Percentiles rank a stretch among this genome's conserved stretches.
Conservation (phyloP, 2,113 vertebrate species). For the Labeo rohita region DNA sequence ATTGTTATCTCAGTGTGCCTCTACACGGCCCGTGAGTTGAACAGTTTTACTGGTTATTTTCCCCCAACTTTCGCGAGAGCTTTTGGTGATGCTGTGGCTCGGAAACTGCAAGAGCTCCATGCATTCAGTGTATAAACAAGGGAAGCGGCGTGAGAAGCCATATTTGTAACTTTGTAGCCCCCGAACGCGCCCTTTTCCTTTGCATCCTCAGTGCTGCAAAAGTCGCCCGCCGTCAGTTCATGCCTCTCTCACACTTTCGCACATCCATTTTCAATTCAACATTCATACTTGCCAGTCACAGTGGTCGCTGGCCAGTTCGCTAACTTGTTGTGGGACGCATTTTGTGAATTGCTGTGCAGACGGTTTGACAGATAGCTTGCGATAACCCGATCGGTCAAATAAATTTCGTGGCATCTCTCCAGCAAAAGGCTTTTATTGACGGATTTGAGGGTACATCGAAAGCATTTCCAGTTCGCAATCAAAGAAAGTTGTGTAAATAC, state of each 20-base stretch:
- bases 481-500: conserved; percentile 19
- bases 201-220: conserved; percentile 45
- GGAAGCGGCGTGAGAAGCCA: conserved; percentile 84
- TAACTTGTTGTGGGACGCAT: conserved; percentile 48
- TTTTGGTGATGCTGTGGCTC: conserved; percentile 14
- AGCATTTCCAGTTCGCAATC: background rate
- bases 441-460: background rate
- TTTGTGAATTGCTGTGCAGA: conserved; percentile 42
- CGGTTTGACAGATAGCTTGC: conserved; percentile 7
- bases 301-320: conserved; percentile 33
- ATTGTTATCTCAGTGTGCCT: conserved; percentile 12
- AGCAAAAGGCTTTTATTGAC: background rate
- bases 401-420: background rate
- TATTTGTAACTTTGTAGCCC: conserved; percentile 94
- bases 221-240: conserved; percentile 10
- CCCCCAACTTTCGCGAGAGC: conserved; percentile 20
- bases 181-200: conserved; percentile 82
- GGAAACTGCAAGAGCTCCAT: conserved; percentile 43
- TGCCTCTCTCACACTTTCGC: background rate
- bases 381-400: background rate
- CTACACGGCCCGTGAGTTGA: conserved; percentile 31
- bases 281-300: background rate
- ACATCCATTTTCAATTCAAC: conserved; percentile 24
- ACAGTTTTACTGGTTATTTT: conserved; percentile 17
- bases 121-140: conserved; percentile 79